A percentile compares a stretch with the other conserved stretches of the same genome.
phyloP scores from a whole-genome alignment of 2,113 vertebrate species.

The Actenoides lindsayi region DNA sequence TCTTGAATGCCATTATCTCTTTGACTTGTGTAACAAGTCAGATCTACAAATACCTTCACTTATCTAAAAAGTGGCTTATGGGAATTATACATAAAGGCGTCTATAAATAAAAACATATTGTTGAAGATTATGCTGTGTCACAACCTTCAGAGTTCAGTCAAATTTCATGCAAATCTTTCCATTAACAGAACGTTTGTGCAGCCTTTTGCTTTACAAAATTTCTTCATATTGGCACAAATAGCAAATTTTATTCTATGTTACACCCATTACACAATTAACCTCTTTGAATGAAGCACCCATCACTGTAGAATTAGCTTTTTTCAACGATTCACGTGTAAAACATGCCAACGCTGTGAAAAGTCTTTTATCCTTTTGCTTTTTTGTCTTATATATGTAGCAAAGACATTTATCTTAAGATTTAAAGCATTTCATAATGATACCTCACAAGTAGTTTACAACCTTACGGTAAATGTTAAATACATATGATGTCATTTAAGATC shows the following conservation, averaged over 20 bases:
- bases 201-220: not conserved
- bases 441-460: not conserved
- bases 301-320: not conserved
- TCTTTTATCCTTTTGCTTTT: not conserved
- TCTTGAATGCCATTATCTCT: not conserved
- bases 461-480: not conserved
- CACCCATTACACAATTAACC: not conserved
- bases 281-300: not conserved
- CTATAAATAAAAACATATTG: slow-evolving; percentile 16
- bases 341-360: not conserved
- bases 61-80: not conserved
- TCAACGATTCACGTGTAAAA: not conserved
- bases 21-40: not conserved
- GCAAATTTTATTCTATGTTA: not conserved
- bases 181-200: not conserved
- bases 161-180: not conserved
- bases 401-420: not conserved
- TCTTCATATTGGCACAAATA: not conserved
- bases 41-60: slow-evolving; percentile 7
- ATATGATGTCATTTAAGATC: not conserved
- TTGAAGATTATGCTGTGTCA: not conserved
- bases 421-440: not conserved
- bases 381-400: not conserved
- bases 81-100: not conserved
- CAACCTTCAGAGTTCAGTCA: not conserved